phyloP scores from a whole-genome alignment of 2,113 vertebrate species.

The Triplophysa siluroides region DNA sequence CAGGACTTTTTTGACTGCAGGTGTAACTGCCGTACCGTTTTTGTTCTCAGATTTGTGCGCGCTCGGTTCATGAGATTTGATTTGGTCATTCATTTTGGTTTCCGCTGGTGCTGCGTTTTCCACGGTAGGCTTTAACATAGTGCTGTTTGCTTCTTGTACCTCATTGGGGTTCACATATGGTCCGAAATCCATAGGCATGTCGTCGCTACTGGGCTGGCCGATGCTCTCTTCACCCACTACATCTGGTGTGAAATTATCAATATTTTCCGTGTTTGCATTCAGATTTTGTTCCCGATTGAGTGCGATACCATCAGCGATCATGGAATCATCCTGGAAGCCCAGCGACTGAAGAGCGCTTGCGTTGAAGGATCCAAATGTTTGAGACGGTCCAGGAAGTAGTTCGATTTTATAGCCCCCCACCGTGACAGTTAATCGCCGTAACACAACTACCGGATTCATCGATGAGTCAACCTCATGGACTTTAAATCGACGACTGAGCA shows the following conservation, averaged over 20 bases:
- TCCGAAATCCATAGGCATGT: constrained; percentile 62
- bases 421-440: constrained; percentile 74
- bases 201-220: constrained; percentile 52
- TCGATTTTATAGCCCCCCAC: constrained; percentile 78
- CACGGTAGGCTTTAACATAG: constrained; percentile 17
- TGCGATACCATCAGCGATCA: constrained; percentile 54
- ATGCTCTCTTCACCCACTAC: constrained; percentile 57
- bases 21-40: constrained; percentile 53
- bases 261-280: constrained; percentile 37
- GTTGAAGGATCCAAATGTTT: constrained; percentile 40
- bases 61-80: constrained; percentile 47
- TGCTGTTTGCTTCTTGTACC: constrained; percentile 70
- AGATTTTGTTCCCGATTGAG: constrained; percentile 56
- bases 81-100: constrained; percentile 59
- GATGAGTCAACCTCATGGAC: constrained; percentile 64
- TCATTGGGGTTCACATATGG: constrained; percentile 76
- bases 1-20: constrained; percentile 51
- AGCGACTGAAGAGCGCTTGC: constrained; percentile 47
- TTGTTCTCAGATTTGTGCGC: constrained; percentile 46
- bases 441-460: constrained; percentile 72
- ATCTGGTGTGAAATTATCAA: constrained; percentile 54
- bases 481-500: constrained; percentile 64
- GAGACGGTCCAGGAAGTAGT: constrained; percentile 75
- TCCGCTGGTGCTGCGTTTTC: constrained; percentile 46
- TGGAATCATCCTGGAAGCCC: constrained; percentile 53